Evolutionary conservation across 1,140 invertebrate species (phyloP), one percentile per base, ranked within the genome.

Genomic region (Ruditapes philippinarum): DNA sequence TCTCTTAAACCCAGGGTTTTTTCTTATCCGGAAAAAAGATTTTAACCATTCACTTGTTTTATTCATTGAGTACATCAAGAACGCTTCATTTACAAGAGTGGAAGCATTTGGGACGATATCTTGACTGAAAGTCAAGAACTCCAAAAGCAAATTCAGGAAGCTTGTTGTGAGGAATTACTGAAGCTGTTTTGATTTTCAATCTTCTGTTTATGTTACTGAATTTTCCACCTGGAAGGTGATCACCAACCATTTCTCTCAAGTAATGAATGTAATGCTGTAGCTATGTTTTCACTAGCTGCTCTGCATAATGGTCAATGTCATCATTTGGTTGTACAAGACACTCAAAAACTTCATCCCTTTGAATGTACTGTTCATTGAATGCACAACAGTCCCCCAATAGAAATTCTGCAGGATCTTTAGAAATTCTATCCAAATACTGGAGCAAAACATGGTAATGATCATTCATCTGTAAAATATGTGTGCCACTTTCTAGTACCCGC

Each of bases 101-200:
- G 68, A 54, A 36, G 68, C 68, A 81, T 74, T 65, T 31, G 88
- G n/a, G 82, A 33, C 65, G 31, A 31, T 51, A 40, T 25, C 65
- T 84, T 5, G 79, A 3, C 31, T 86, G 28, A 17, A 45, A 68
- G 38, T 89, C 88, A 3, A 86, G 49, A 19, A 54, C 49, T 0
- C 40, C 88, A 89, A 89, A 85, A 2, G 86, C 80, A 9, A 62
- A 33, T 79, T 89, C 88, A 0, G 88, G 65, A 51, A 85, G 76
- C n/a, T 89, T 89, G 51, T 89, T 89, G 42, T 86, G 88, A 42
- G 38, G n/a, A 12, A 57, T 12, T 9, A 57, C 70, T 38, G 40
- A 81, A 19, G 42, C 36, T n/a, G 87, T 89, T 51, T 73, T 42
- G 7, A 22, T 49, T 17, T 14, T 17, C 33, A 73, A n/a, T 4